These are phyloP conservation scores for Dicentrarchus labrax DNA, from an alignment of 2,113 vertebrate genomes.

Conservation along the genomic window DNA sequence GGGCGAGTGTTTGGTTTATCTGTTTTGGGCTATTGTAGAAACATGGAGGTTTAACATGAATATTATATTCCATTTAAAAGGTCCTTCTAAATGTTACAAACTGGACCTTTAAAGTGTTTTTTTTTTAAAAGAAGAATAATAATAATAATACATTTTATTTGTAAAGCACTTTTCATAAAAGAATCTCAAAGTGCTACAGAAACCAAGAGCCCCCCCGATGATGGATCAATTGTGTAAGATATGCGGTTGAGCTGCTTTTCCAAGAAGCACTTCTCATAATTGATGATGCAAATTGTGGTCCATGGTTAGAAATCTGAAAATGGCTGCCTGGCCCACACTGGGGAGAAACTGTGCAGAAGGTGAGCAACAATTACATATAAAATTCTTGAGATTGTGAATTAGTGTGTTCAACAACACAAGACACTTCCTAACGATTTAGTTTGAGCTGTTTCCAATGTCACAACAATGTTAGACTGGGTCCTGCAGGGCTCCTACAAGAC, in stretches of 20 bases:
- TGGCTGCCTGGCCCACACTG: background rate
- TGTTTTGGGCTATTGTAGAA: background rate
- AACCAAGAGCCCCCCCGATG: too few species aligned
- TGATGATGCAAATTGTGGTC: background rate
- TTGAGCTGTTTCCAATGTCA: background rate
- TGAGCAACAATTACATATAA: background rate
- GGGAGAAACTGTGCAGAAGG: background rate
- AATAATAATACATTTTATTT: too few species aligned
- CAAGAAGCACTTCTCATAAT: background rate
- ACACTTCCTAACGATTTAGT: background rate
- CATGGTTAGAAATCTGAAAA: background rate
- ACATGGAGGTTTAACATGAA: too few species aligned
- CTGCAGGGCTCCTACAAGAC: too few species aligned
- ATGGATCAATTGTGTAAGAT: slow-evolving; percentile 1
- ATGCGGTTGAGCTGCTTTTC: background rate
- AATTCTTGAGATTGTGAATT: background rate
- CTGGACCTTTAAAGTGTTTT: too few species aligned
- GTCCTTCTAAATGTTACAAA: too few species aligned
- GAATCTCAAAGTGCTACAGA: too few species aligned
- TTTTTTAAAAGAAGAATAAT: too few species aligned
- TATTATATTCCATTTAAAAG: too few species aligned
- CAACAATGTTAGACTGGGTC: background rate
- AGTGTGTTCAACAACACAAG: background rate
- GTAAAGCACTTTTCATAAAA: too few species aligned
- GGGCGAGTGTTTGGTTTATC: too few species aligned